Conservation (phyloP, 2,888 invertebrate species). For the Tholera decimalis region DNA sequence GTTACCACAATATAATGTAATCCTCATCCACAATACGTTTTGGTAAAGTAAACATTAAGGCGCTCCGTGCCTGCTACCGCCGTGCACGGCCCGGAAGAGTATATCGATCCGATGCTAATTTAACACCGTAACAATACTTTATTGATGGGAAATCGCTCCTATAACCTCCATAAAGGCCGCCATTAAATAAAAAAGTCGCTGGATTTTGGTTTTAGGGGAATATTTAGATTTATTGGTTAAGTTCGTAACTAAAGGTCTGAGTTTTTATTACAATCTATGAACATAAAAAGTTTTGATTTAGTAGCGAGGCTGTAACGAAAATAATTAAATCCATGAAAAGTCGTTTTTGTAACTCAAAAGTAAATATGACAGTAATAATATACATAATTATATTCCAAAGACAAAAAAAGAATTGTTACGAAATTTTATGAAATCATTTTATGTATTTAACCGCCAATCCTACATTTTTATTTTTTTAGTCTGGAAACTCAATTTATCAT, state of each 20-base stretch:
- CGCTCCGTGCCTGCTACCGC: conserved; percentile 77
- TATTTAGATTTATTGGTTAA: conserved; percentile 50
- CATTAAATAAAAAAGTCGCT: conserved; percentile 64
- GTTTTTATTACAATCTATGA: background rate
- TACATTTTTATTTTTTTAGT: too few species aligned
- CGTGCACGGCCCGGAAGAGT: conserved; percentile 77
- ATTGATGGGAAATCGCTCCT: conserved; percentile 79
- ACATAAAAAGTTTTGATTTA: too few species aligned
- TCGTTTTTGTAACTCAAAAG: too few species aligned
- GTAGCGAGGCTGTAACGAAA: too few species aligned
- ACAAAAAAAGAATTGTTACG: too few species aligned
- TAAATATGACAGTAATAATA: too few species aligned
- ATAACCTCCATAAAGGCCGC: conserved; percentile 62
- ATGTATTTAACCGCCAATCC: too few species aligned
- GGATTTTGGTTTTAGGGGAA: conserved; percentile 44
- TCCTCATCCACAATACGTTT: conserved; percentile 33
- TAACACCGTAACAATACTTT: conserved; percentile 72
- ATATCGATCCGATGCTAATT: conserved; percentile 87
- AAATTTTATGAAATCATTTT: too few species aligned
- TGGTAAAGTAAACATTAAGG: conserved; percentile 51
- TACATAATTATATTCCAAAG: too few species aligned
- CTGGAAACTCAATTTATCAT: too few species aligned
- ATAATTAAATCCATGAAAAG: too few species aligned
- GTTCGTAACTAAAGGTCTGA: background rate
- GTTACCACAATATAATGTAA: conserved; percentile 13